Evolutionary conservation across 2,888 invertebrate genomes (phyloP), one percentile per base, ranked within the genome.

Genomic region (Idaea dimidiata): DNA sequence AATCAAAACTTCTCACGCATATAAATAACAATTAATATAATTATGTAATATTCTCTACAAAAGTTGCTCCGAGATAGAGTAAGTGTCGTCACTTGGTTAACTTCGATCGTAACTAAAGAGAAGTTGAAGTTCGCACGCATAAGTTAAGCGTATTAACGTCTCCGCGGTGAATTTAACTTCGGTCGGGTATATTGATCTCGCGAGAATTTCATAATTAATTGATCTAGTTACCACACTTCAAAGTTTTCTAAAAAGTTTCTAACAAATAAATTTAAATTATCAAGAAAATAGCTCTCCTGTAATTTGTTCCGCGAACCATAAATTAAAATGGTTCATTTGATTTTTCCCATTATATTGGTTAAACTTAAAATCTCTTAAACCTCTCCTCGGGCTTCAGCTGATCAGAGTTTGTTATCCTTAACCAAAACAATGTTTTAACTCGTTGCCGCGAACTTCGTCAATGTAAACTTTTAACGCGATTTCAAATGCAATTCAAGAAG

Each of bases 111-210:
- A 86, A 86, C 85, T 84, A 81, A 79, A 73, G 68, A 72, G 73
- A 84, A 84, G 80, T 82, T 82, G 68, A 86, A 84, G 79, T 87
- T 87, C 74, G 77, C 80, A 85, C 83, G 82, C 84, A 81, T 84
- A 84, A 86, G 83, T 88, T 87, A 84, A 85, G 82, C 81, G 76
- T 82, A 88, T 87, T 85, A 87, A 86, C 82, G 81, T 82, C 83
- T 80, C 80, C 82, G 78, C 75, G 77, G 76, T 78, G 79, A 81
- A 77, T 80, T 79, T 77, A 83, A 84, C 81, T 87, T 83, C 64
- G 71, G 67, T 80, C 64, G 72, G 69, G 73, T 78, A 77, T 79
- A 84, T 82, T 80, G 81, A 84, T 84, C 84, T 80, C 78, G 66
- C 62, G 83, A 76, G 82, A 81, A 77, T 80, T 81, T 82, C 80